Conservation (phyloP, 1,140 invertebrate species). For the Probaryconus sp. region DNA sequence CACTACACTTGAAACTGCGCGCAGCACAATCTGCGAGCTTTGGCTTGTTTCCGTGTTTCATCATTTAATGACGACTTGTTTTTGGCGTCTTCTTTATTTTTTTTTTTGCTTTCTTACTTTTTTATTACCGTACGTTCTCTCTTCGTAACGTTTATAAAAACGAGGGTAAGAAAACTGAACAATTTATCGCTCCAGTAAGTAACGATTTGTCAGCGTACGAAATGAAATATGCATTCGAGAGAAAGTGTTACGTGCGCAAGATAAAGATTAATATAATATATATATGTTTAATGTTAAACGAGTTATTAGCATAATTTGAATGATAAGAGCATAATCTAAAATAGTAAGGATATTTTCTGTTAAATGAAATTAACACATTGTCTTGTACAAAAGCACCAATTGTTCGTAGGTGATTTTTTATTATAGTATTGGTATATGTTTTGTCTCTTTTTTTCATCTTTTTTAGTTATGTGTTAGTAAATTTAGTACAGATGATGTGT, state of each 20-base stretch:
- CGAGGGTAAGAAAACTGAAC: background rate
- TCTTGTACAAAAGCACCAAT: too few relatives aligned
- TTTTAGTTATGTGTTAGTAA: too few relatives aligned
- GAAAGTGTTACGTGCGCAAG: background rate
- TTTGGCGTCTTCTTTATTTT: background rate
- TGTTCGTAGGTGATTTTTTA: too few relatives aligned
- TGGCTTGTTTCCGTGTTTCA: background rate
- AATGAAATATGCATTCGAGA: constrained; percentile 1
- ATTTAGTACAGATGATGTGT: too few relatives aligned
- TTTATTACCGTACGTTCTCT: background rate
- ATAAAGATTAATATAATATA: constrained; percentile 1
- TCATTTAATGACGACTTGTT: background rate
- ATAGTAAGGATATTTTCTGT: background rate
- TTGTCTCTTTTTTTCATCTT: too few relatives aligned
- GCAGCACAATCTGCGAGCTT: constrained; percentile 4
- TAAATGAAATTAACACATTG: too few relatives aligned
- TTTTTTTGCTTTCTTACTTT: background rate
- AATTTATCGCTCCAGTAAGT: constrained; percentile 2
- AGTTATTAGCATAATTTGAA: background rate
- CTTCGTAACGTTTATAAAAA: background rate
- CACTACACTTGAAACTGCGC: constrained; percentile 6
- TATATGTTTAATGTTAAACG: background rate
- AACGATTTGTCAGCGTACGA: background rate
- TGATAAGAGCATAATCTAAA: background rate
- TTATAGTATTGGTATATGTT: too few relatives aligned